Percentiles rank a stretch among this genome's conserved stretches.
Evolutionary conservation across 30 jellyfish, hydroid and myxozoan genomes (phyloP).

Genomic region (Pseudorhiza aurosa): DNA sequence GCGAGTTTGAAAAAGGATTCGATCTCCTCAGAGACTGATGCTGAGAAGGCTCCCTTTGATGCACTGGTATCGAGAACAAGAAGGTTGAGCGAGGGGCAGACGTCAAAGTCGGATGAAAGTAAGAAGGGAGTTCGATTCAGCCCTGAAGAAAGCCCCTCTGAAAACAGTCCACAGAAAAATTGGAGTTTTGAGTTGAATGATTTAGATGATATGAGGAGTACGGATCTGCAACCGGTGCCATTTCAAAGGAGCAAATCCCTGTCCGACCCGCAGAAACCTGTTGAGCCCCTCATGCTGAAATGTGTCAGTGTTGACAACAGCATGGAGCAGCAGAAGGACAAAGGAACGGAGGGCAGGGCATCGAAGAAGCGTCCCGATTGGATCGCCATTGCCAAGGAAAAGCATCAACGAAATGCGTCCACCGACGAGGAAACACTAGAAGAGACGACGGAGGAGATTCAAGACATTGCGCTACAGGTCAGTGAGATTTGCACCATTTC

Average conservation of each 20-base stretch:
- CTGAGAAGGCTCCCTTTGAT: slow-evolving; percentile 16
- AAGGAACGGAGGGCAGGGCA: background rate
- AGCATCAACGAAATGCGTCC: slow-evolving; percentile 38
- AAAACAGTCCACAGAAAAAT: background rate
- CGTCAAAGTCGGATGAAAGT: background rate
- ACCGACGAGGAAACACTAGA: slow-evolving; percentile 42
- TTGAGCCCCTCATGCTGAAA: slow-evolving; percentile 4
- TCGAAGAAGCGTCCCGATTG: slow-evolving; percentile 60
- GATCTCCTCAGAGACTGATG: background rate
- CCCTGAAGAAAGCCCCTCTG: background rate
- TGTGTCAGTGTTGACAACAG: slow-evolving; percentile 19
- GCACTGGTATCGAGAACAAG: slow-evolving; percentile 39
- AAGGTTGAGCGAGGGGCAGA: slow-evolving; percentile 22
- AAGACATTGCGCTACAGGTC: slow-evolving; percentile 29
- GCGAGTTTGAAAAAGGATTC: background rate
- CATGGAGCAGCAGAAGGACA: background rate
- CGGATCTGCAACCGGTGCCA: slow-evolving; percentile 31
- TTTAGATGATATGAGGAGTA: slow-evolving; percentile 50
- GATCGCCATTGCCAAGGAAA: slow-evolving; percentile 69
- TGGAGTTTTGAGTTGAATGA: slow-evolving; percentile 52
- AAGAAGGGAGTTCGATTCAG: background rate
- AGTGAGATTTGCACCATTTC: no score
- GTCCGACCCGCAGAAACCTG: slow-evolving; percentile 22
- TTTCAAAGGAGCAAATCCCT: slow-evolving; percentile 55
- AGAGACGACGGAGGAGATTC: slow-evolving; percentile 27